Evolutionary conservation across 2,888 invertebrate genomes (phyloP).

Genomic region (Tortrix viridana): DNA sequence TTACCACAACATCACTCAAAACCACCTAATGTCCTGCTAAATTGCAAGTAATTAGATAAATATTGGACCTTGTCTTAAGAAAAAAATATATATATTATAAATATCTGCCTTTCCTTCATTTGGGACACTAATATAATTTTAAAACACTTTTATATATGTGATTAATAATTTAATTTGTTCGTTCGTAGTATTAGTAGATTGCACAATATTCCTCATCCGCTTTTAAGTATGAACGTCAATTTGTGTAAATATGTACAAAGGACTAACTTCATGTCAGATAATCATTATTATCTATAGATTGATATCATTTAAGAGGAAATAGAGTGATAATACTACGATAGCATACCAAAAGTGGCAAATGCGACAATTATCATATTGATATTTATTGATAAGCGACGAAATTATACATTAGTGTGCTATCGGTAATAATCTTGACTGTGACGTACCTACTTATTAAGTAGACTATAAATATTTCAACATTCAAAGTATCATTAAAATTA

Average conservation of each 20-base stretch:
- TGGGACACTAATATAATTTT: neutral
- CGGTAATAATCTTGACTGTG: neutral
- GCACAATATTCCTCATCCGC: conserved; percentile 10
- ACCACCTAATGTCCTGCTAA: neutral
- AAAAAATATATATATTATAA: neutral
- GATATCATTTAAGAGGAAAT: conserved; percentile 69
- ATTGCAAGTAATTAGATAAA: neutral
- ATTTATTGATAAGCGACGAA: conserved; percentile 17
- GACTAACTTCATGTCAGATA: conserved; percentile 57
- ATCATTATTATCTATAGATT: conserved; percentile 65
- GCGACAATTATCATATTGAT: conserved; percentile 32
- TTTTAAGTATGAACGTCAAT: conserved; percentile 45
- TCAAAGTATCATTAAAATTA: no score
- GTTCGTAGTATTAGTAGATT: conserved; percentile 4
- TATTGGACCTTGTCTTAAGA: neutral
- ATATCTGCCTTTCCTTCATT: conserved; percentile 10
- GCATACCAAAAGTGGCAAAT: conserved; percentile 26
- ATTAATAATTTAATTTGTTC: no score
- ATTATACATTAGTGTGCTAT: conserved; percentile 8
- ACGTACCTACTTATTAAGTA: no score
- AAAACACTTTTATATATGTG: neutral
- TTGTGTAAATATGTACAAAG: conserved; percentile 49
- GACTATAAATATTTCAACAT: no score
- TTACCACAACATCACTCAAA: conserved; percentile 22
- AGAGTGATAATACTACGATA: conserved; percentile 50